These are phyloP conservation scores for Formica exsecta DNA, from an alignment of 1,140 invertebrate species.

Conservation along the genomic window DNA sequence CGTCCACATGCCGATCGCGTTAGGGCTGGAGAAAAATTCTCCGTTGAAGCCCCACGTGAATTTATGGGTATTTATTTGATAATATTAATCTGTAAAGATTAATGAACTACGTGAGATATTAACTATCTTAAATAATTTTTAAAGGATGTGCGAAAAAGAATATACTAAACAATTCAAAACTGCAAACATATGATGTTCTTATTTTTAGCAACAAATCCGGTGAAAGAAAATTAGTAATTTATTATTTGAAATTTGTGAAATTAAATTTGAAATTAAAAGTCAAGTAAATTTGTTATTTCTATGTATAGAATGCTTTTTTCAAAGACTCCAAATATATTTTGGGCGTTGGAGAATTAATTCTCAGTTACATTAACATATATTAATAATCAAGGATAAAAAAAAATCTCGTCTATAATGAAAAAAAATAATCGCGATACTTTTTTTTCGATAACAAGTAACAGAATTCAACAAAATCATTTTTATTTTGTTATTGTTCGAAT, in stretches of 20 bases:
- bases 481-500: too few relatives aligned
- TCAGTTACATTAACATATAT: background rate
- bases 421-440: too few relatives aligned
- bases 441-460: too few relatives aligned
- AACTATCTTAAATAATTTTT: too few relatives aligned
- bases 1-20: conserved; percentile 92
- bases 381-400: too few relatives aligned
- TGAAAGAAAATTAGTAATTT: background rate
- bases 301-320: background rate
- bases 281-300: background rate
- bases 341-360: background rate
- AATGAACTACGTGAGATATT: background rate
- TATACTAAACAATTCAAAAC: background rate
- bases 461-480: too few relatives aligned
- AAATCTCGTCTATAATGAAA: too few relatives aligned
- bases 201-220: background rate
- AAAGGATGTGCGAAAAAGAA: too few relatives aligned
- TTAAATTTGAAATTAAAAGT: background rate
- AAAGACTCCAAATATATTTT: background rate
- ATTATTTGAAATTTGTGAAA: conserved; percentile 9
- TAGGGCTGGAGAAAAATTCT: conserved; percentile 93
- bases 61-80: conserved; percentile 83
- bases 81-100: background rate
- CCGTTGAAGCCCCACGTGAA: conserved; percentile 91
- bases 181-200: background rate